phyloP scores from a whole-genome alignment of 2,888 invertebrate species.

The Cephus rjabovi region DNA sequence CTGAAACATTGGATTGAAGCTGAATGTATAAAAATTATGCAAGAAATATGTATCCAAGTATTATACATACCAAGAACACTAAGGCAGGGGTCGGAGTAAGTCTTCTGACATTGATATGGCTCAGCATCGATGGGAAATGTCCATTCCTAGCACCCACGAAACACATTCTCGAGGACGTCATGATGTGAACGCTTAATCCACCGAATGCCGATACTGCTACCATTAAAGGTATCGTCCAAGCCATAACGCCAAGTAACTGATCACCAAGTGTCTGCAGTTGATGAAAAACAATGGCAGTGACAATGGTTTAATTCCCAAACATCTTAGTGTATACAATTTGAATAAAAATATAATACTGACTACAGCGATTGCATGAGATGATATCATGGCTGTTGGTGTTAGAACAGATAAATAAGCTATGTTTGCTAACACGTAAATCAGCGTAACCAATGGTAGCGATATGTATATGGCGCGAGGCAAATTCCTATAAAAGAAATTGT shows the following conservation, averaged over 20 bases:
- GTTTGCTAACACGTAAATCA: slow-evolving; percentile 90
- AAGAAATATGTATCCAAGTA: not conserved
- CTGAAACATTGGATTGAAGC: slow-evolving; percentile 68
- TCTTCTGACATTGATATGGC: slow-evolving; percentile 81
- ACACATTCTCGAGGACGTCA: slow-evolving; percentile 93
- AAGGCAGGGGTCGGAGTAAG: slow-evolving; percentile 85
- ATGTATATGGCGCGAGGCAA: slow-evolving; percentile 93
- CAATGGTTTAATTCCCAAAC: not conserved
- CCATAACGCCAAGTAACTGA: slow-evolving; percentile 78
- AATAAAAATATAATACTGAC: slow-evolving; percentile 70
- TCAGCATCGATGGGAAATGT: slow-evolving; percentile 85
- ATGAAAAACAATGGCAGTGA: not conserved
- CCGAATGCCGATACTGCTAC: slow-evolving; percentile 95
- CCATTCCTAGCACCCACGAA: slow-evolving; percentile 92
- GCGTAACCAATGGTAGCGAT: slow-evolving; percentile 88
- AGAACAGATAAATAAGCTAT: slow-evolving; percentile 90
- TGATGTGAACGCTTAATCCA: slow-evolving; percentile 93
- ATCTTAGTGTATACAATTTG: not conserved
- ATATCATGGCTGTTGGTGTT: slow-evolving; percentile 82
- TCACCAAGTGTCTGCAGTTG: slow-evolving; percentile 83
- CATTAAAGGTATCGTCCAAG: slow-evolving; percentile 89
- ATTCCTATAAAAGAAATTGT: slow-evolving; percentile 71
- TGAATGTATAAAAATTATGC: not conserved
- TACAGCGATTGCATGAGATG: slow-evolving; percentile 96
- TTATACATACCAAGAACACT: slow-evolving; percentile 77